Conservation (phyloP, 2,888 invertebrate genomes). For the Panzeria rudis region DNA sequence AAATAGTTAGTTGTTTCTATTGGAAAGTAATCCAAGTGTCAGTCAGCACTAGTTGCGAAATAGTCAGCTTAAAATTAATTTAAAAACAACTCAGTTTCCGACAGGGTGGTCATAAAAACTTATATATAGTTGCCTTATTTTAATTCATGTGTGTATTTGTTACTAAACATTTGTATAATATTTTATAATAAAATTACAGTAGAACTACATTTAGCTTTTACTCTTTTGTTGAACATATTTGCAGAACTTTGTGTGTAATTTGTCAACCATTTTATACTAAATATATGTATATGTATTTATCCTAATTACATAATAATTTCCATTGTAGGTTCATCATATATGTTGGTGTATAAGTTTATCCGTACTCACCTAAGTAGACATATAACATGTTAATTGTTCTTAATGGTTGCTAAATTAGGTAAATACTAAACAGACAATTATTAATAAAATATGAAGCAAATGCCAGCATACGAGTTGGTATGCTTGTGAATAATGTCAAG, state of each 20-base stretch:
- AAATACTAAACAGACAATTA: neutral
- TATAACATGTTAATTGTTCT: slow-evolving; percentile 20
- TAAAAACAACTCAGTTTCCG: too few relatives aligned
- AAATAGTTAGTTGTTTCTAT: too few relatives aligned
- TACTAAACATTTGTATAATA: neutral
- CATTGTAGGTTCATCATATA: neutral
- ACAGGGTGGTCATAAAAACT: too few relatives aligned
- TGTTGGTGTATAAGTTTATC: neutral
- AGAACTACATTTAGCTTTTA: neutral
- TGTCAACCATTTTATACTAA: neutral
- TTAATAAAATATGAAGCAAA: slow-evolving; percentile 28
- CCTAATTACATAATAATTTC: slow-evolving; percentile 24
- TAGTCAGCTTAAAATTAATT: too few relatives aligned
- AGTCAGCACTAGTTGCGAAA: too few relatives aligned
- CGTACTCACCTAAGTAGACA: neutral
- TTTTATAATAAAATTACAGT: neutral
- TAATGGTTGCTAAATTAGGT: slow-evolving; percentile 34
- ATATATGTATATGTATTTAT: neutral
- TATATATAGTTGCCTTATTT: neutral
- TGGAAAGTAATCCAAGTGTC: too few relatives aligned
- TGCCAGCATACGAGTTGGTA: too few relatives aligned
- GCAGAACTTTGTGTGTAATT: neutral
- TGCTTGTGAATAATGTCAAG: neutral
- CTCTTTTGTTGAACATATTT: too few relatives aligned
- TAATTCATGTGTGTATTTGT: neutral